phyloP scores from a whole-genome alignment of 2,888 invertebrate species.

The Chymomyza caudatula region DNA sequence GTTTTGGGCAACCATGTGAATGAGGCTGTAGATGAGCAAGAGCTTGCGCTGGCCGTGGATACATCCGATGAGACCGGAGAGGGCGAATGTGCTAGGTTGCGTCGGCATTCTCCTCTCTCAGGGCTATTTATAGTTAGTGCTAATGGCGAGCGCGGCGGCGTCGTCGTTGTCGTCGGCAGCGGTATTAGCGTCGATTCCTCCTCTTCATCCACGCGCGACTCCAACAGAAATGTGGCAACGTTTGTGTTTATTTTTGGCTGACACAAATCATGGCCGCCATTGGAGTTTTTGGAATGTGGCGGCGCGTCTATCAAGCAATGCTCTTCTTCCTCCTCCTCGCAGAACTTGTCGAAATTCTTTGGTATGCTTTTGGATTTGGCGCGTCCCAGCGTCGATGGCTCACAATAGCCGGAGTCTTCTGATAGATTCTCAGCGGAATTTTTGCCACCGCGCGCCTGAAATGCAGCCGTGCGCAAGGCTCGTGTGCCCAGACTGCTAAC shows the following conservation, averaged over 20 bases:
- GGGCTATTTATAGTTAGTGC: slow-evolving; percentile 62
- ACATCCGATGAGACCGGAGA: slow-evolving; percentile 64
- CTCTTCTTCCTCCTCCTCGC: slow-evolving; percentile 75
- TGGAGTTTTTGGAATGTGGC: slow-evolving; percentile 68
- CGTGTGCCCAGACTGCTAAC: neutral
- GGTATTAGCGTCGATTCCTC: neutral
- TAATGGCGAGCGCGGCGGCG: slow-evolving; percentile 12
- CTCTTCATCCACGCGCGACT: slow-evolving; percentile 9
- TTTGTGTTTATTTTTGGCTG: slow-evolving; percentile 67
- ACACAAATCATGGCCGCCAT: slow-evolving; percentile 59
- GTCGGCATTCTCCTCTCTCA: slow-evolving; percentile 46
- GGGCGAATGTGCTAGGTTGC: slow-evolving; percentile 65
- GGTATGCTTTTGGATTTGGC: slow-evolving; percentile 79
- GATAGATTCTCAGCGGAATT: slow-evolving; percentile 88
- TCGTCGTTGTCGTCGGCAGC: slow-evolving; percentile 6
- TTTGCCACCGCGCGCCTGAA: slow-evolving; percentile 74
- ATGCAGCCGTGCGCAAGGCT: slow-evolving; percentile 26
- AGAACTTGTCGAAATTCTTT: slow-evolving; percentile 78
- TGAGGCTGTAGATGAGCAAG: slow-evolving; percentile 56
- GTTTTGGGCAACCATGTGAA: slow-evolving; percentile 71
- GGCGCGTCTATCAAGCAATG: slow-evolving; percentile 8
- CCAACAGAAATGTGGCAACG: slow-evolving; percentile 37
- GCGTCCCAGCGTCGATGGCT: slow-evolving; percentile 75
- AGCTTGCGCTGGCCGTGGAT: slow-evolving; percentile 43
- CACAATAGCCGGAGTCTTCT: slow-evolving; percentile 89